These are phyloP conservation scores for Sebastolobus alascanus DNA, from an alignment of 2,797 vertebrate genomes.

Conservation along the genomic window DNA sequence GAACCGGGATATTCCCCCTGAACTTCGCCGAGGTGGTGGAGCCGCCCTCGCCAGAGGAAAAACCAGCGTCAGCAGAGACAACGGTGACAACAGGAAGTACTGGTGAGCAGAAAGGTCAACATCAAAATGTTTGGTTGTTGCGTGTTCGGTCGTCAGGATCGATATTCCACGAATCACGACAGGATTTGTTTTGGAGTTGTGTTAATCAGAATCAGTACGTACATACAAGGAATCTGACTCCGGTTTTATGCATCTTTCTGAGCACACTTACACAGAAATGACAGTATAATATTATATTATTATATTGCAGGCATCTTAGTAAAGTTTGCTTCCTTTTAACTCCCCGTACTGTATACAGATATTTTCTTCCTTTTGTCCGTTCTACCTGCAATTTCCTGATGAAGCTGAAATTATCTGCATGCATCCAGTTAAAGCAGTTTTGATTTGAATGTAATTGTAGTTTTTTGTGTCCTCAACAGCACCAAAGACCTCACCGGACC, in stretches of 20 bases:
- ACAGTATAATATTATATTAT: no score
- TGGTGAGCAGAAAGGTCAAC: constrained; percentile 8
- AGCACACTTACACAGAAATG: no score
- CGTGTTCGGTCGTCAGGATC: accelerated
- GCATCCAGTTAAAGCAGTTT: no score
- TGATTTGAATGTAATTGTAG: neutral
- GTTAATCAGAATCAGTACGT: no score
- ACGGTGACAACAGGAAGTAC: neutral
- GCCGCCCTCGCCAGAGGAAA: constrained; percentile 54
- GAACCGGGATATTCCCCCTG: constrained; percentile 90
- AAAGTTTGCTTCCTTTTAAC: no score
- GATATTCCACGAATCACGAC: accelerated
- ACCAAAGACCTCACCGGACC: neutral
- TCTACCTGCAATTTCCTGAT: no score
- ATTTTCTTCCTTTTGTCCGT: no score
- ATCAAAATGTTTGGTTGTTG: accelerated
- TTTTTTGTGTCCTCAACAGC: constrained; percentile 4
- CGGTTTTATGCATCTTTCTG: no score
- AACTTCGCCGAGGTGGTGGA: constrained; percentile 89
- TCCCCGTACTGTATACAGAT: accelerated
- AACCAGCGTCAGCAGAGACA: accelerated
- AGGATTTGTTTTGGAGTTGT: no score
- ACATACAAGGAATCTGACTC: no score
- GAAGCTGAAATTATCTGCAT: no score
- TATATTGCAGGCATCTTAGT: no score